Percentiles rank a stretch among this genome's conserved stretches.
These are phyloP conservation scores for Adineta ricciae DNA, from an alignment of 2,888 invertebrate genomes.

Conservation along the genomic window DNA sequence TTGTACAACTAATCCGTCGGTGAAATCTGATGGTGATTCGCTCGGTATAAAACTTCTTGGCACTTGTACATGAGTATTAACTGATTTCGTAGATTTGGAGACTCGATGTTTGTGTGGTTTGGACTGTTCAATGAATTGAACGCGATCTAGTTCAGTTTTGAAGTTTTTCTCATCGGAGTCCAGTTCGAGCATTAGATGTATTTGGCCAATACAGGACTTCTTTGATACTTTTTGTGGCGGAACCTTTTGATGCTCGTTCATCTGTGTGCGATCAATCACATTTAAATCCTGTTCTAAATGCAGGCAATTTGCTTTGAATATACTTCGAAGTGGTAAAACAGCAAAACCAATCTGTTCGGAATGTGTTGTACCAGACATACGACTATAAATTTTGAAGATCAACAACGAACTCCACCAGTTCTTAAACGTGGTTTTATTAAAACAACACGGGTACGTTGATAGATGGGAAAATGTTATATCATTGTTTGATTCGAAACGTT, in stretches of 20 bases:
- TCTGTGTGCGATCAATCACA: slow-evolving; percentile 26
- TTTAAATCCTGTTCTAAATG: slow-evolving; percentile 23
- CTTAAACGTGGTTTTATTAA: slow-evolving; percentile 46
- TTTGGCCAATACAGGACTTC: slow-evolving; percentile 39
- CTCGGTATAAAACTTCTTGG: neutral
- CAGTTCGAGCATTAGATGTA: slow-evolving; percentile 43
- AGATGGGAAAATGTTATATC: slow-evolving; percentile 41
- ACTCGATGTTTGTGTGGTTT: slow-evolving; percentile 39
- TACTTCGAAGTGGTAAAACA: slow-evolving; percentile 22
- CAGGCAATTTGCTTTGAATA: slow-evolving; percentile 26
- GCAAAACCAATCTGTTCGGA: slow-evolving; percentile 26
- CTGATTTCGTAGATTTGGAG: slow-evolving; percentile 1
- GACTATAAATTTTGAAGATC: slow-evolving; percentile 45
- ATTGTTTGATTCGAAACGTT: slow-evolving; percentile 34
- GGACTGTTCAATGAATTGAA: slow-evolving; percentile 44
- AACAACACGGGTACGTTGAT: slow-evolving; percentile 47
- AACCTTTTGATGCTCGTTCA: neutral
- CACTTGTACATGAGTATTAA: neutral
- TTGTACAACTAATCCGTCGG: neutral
- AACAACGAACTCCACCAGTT: slow-evolving; percentile 49
- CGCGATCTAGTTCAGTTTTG: slow-evolving; percentile 39
- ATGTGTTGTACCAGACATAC: slow-evolving; percentile 34
- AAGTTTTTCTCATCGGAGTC: slow-evolving; percentile 48
- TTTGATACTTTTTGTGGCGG: neutral
- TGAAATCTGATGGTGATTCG: neutral